Percentiles rank a stretch among this genome's conserved stretches.
phyloP scores from a whole-genome alignment of 2,797 vertebrate species.

The Halcyon leucocephala region DNA sequence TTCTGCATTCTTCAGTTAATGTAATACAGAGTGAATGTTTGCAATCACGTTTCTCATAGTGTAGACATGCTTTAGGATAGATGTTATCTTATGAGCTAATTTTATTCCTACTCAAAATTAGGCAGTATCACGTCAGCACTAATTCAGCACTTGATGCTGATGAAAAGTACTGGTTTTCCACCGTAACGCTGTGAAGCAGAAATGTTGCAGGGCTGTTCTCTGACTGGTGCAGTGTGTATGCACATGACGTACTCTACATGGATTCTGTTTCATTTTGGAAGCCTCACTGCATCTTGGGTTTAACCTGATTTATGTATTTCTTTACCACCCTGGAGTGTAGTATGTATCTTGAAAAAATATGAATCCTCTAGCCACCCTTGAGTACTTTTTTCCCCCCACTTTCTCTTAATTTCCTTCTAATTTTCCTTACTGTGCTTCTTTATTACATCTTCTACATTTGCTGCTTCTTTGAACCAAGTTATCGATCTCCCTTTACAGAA shows the following conservation, averaged over 20 bases:
- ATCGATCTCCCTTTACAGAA: background rate
- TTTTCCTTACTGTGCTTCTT: background rate
- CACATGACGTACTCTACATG: rapidly evolving
- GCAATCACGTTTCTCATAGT: background rate
- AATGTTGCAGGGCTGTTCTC: background rate
- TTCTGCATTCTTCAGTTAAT: background rate
- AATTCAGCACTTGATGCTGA: background rate
- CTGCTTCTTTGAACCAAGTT: background rate
- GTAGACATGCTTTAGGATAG: background rate
- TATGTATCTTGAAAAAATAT: background rate
- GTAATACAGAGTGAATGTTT: background rate
- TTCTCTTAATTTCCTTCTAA: background rate
- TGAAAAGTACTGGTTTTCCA: background rate
- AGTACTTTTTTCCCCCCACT: background rate
- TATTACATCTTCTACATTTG: background rate
- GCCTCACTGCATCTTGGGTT: background rate
- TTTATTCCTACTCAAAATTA: background rate
- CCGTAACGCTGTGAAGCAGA: background rate
- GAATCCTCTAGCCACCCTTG: background rate
- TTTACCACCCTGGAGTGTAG: background rate
- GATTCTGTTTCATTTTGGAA: background rate
- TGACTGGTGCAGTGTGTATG: background rate
- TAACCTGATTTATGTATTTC: background rate
- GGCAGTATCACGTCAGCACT: background rate
- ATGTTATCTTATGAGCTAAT: background rate